phyloP scores from a whole-genome alignment of 2,888 invertebrate species.

The Tenthredo distinguenda region DNA sequence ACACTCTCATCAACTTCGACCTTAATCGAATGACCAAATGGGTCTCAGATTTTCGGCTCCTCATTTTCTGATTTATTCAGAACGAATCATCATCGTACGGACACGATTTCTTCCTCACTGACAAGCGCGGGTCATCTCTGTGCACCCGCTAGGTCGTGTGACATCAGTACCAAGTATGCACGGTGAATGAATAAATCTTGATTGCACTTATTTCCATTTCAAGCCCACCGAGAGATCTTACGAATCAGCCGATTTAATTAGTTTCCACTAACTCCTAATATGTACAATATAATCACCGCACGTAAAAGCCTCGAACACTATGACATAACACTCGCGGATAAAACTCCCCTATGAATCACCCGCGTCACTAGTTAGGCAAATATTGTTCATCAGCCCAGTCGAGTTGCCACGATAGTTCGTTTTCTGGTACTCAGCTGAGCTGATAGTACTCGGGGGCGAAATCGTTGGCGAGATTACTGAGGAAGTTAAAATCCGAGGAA shows the following conservation, averaged over 20 bases:
- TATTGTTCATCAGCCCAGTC: slow-evolving; percentile 76
- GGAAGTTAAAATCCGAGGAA: slow-evolving; percentile 96
- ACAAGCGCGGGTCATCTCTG: neutral
- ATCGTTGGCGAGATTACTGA: slow-evolving; percentile 95
- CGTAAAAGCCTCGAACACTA: neutral
- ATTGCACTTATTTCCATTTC: slow-evolving; percentile 45
- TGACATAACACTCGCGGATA: neutral
- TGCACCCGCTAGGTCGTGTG: neutral
- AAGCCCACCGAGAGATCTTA: slow-evolving; percentile 34
- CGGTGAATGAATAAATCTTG: slow-evolving; percentile 40
- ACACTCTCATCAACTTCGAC: neutral
- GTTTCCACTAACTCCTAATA: slow-evolving; percentile 17
- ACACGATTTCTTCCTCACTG: neutral
- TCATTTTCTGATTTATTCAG: neutral
- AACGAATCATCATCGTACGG: neutral
- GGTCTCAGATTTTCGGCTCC: neutral
- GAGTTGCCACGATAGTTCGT: slow-evolving; percentile 68
- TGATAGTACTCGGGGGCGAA: slow-evolving; percentile 95
- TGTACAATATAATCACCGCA: slow-evolving; percentile 23
- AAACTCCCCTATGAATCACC: neutral
- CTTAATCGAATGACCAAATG: neutral
- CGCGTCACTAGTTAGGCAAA: slow-evolving; percentile 68
- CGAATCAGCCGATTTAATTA: slow-evolving; percentile 49
- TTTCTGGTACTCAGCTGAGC: slow-evolving; percentile 81
- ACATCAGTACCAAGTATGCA: neutral